A percentile compares a stretch with the other conserved stretches of the same genome.
These are phyloP conservation scores for Triplophysa siluroides DNA, from an alignment of 2,113 vertebrate species.

Conservation along the genomic window DNA sequence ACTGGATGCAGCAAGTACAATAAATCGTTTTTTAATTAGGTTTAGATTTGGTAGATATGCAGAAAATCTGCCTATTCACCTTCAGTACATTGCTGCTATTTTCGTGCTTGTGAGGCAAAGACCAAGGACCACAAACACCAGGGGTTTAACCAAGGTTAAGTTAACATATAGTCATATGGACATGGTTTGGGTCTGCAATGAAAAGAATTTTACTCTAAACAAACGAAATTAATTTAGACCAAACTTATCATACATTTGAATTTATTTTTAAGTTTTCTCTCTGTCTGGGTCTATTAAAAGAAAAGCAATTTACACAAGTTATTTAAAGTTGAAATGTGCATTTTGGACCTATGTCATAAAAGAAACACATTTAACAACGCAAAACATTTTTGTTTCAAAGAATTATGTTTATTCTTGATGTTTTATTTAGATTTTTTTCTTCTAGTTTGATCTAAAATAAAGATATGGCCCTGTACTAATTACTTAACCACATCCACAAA, in stretches of 20 bases:
- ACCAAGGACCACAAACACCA: neutral
- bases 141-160: neutral
- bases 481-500: conserved; percentile 54
- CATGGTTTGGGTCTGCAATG: neutral
- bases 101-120: neutral
- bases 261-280: conserved; percentile 13
- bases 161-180: neutral
- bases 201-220: neutral
- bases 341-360: conserved; percentile 58
- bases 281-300: conserved; percentile 29
- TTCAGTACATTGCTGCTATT: neutral
- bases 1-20: too few relatives aligned
- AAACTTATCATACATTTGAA: neutral
- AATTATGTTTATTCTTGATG: conserved; percentile 13
- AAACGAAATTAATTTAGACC: neutral
- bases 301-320: conserved; percentile 31
- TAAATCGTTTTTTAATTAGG: too few relatives aligned
- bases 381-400: conserved; percentile 33
- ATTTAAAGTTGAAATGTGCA: conserved; percentile 51
- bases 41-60: too few relatives aligned
- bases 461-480: conserved; percentile 22
- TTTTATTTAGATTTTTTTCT: conserved; percentile 37
- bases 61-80: neutral
- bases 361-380: conserved; percentile 46
- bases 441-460: conserved; percentile 45